phyloP scores from a whole-genome alignment of 2,113 vertebrate species.

The Triplophysa siluroides region DNA sequence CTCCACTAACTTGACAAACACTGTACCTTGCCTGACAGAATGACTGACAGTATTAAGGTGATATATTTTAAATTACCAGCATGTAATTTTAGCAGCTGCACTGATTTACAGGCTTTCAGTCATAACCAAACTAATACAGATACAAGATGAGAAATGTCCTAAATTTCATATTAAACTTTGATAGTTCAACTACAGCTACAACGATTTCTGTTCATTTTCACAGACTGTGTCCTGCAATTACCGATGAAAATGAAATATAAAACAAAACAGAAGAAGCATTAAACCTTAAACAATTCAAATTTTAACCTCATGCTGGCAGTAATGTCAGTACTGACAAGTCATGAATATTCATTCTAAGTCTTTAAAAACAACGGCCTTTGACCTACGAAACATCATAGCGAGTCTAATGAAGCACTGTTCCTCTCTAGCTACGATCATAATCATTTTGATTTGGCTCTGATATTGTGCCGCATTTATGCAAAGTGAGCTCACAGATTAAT shows the following conservation, averaged over 20 bases:
- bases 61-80: conserved; percentile 4
- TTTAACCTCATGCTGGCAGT: not conserved
- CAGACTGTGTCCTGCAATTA: not conserved
- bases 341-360: not conserved
- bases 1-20: not conserved
- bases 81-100: conserved; percentile 7
- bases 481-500: conserved; percentile 40
- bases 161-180: conserved; percentile 5
- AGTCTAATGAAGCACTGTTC: conserved; percentile 8
- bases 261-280: not conserved
- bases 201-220: not conserved
- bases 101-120: conserved; percentile 9
- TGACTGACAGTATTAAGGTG: not conserved
- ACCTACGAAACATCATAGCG: not conserved
- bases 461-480: conserved; percentile 5
- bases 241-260: not conserved
- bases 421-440: not conserved
- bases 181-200: not conserved
- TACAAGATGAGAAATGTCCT: conserved; percentile 2
- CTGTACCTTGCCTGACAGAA: not conserved
- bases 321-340: not conserved
- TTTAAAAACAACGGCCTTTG: not conserved
- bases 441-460: conserved; percentile 3
- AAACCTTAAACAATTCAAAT: not conserved
- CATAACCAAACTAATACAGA: conserved; percentile 4